These are phyloP conservation scores for Yponomeuta evonymella DNA, from an alignment of 2,888 invertebrate genomes.

Conservation along the genomic window DNA sequence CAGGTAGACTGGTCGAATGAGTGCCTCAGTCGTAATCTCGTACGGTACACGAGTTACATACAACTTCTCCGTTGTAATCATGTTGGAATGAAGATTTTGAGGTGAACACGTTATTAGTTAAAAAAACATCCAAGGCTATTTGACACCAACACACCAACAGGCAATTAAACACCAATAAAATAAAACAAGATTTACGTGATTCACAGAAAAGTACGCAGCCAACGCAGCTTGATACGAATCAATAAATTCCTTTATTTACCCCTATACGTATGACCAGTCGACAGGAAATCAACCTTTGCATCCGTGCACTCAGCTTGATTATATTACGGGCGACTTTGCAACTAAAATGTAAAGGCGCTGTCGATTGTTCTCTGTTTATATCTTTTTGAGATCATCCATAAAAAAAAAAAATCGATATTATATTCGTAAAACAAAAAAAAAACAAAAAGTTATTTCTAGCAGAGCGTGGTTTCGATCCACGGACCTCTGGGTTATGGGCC, in stretches of 20 bases:
- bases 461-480: slow-evolving; percentile 92
- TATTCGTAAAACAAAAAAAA: slow-evolving; percentile 19
- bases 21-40: neutral
- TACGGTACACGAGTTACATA: neutral
- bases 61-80: neutral
- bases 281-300: no score
- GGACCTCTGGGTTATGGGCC: slow-evolving; percentile 94
- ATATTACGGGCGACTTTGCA: no score
- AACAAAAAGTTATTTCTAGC: slow-evolving; percentile 54
- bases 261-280: no score
- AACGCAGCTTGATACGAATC: no score
- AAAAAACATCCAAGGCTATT: neutral
- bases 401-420: slow-evolving; percentile 9
- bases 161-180: no score
- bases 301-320: no score
- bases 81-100: neutral
- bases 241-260: no score
- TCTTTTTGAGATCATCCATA: neutral
- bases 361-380: no score
- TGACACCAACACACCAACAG: no score
- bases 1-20: neutral
- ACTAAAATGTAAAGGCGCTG: no score
- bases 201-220: no score
- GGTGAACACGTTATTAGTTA: neutral
- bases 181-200: no score